Base-by-base conservation (phyloP, 2,113 vertebrate species). In the Protobothrops flavoviridis region DNA sequence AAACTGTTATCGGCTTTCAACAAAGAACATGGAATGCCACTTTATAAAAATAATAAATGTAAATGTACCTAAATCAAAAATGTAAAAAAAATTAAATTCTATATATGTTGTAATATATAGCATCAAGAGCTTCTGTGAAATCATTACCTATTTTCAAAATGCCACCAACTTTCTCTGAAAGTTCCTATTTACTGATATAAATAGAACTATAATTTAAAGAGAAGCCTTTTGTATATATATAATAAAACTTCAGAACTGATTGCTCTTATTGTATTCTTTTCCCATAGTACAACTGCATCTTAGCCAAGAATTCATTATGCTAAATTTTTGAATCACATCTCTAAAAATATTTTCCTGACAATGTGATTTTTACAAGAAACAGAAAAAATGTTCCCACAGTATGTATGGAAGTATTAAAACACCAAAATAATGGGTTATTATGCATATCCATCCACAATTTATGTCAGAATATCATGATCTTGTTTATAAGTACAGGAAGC, bases 271-370 rank as follows among this genome's bases (percentile, higher is more conserved):
- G 39, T 81, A 93, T 81, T 74, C 39, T 50, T 39, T 91, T 81
- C 59, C 24, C 59, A 91, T 48, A 88, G 45, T 88, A 55, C 26
- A 91, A 33, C 39, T 59, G 48, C 43, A 33, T 55, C 85, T 91
- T 61, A 93, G 57, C 56, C 81, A 90, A 90, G 89, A n/a, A 93
- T 90, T 81, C 39, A 81, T 88, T 91, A 57, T 4, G 48, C 33
- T 56, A 91, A 55, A 93, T 93, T 93, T 61, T 91, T 93, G 93
- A 90, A 88, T 56, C 85, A 81, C 90, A 74, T 91, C 90, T 88
- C 59, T 93, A 55, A 88, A 93, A 91, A 90, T 88, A 88, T 81
- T 91, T 93, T 56, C 64, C 33, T 93, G 90, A 88, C 90, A 91
- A 74, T 91, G 61, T 88, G 90, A 88, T 39, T 88, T 88, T 81